Conservation (phyloP, 2,797 vertebrate genomes). For the Prionace glauca region DNA sequence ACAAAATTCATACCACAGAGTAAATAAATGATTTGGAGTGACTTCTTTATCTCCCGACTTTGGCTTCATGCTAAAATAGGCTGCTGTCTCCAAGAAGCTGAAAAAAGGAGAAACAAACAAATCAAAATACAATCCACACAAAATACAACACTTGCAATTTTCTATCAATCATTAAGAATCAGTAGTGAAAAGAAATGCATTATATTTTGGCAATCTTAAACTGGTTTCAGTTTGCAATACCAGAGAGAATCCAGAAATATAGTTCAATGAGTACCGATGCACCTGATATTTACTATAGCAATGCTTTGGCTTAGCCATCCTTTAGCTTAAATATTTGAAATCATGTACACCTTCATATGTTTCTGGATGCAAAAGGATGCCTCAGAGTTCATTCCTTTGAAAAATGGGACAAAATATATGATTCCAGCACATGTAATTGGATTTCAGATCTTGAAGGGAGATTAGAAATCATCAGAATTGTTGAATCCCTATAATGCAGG, state of each 20-base stretch:
- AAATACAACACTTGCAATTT: background rate
- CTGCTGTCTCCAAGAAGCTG: constrained; percentile 85
- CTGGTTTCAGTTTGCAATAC: background rate
- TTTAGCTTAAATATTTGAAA: background rate
- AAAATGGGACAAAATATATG: background rate
- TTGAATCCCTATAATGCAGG: too few species aligned
- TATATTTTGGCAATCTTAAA: background rate
- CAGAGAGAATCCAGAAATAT: background rate
- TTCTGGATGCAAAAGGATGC: background rate
- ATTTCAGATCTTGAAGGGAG: too few species aligned
- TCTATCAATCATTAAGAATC: background rate
- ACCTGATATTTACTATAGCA: background rate
- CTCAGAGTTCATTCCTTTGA: background rate
- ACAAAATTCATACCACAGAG: constrained; percentile 92
- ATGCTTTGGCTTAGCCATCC: too few species aligned
- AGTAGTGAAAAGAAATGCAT: background rate
- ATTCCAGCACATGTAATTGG: background rate
- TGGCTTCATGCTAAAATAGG: constrained; percentile 85
- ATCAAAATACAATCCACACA: constrained; percentile 38
- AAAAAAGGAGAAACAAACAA: constrained; percentile 49
- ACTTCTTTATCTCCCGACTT: constrained; percentile 92
- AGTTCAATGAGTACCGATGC: background rate
- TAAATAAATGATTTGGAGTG: constrained; percentile 82
- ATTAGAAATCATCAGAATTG: too few species aligned
- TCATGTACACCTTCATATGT: background rate